Evolutionary conservation across 2,113 vertebrate genomes (phyloP).

Genomic region (Cebidichthys violaceus): DNA sequence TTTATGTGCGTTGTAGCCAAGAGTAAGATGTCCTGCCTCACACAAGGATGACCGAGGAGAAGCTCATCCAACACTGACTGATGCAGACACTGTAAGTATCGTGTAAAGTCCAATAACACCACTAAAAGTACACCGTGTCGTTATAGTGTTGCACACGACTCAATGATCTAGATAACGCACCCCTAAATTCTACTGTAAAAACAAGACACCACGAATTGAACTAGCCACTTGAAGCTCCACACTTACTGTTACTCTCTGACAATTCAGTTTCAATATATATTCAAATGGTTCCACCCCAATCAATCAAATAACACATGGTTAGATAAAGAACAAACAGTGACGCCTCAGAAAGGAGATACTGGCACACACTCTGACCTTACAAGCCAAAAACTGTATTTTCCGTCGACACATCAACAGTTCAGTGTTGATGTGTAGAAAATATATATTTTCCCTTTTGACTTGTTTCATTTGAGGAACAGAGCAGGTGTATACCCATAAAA

Average conservation of each 20-base stretch:
- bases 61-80: background rate
- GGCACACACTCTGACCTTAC: too few relatives aligned
- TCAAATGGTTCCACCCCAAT: too few relatives aligned
- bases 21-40: constrained; percentile 17
- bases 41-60: constrained; percentile 25
- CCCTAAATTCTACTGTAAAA: background rate
- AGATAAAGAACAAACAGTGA: too few relatives aligned
- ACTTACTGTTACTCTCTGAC: too few relatives aligned
- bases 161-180: background rate
- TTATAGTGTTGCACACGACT: background rate
- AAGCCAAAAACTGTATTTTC: too few relatives aligned
- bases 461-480: background rate
- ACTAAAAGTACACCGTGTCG: background rate
- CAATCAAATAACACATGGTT: too few relatives aligned
- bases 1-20: constrained; percentile 42
- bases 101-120: background rate
- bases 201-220: background rate
- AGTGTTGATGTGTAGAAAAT: too few relatives aligned
- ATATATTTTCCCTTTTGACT: too few relatives aligned
- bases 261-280: too few relatives aligned
- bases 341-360: too few relatives aligned
- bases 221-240: too few relatives aligned
- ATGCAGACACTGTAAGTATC: constrained; percentile 38
- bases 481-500: background rate
- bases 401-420: too few relatives aligned